Percentiles rank a stretch among this genome's conserved stretches.
Evolutionary conservation across 2,113 vertebrate genomes (phyloP).

Genomic region (Lepus timidus): DNA sequence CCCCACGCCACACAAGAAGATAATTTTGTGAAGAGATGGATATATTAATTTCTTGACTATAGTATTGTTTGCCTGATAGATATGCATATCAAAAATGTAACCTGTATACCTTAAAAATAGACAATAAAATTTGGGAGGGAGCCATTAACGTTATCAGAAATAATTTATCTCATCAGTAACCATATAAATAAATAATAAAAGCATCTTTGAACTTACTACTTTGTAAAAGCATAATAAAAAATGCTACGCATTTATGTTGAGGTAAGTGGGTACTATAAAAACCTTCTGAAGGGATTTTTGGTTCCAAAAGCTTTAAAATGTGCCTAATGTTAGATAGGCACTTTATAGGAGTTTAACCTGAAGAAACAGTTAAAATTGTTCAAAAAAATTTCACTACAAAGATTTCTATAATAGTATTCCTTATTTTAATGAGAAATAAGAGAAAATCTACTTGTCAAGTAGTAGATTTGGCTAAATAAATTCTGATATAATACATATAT

Average conservation of each 20-base stretch:
- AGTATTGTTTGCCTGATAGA: background rate
- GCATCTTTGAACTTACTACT: background rate
- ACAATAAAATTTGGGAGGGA: conserved; percentile 32
- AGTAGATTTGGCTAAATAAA: background rate
- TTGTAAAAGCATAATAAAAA: conserved; percentile 23
- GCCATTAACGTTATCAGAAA: background rate
- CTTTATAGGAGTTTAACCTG: background rate
- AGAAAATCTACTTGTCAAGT: background rate
- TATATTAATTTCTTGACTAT: background rate
- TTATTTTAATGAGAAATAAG: conserved; percentile 44
- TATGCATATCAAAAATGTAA: background rate
- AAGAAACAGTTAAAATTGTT: background rate
- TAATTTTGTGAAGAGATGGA: background rate
- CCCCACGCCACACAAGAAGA: background rate
- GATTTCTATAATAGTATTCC: background rate
- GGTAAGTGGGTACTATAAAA: background rate
- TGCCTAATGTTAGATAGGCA: background rate
- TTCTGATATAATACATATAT: background rate
- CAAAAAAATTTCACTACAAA: background rate
- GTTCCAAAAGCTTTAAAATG: conserved; percentile 15
- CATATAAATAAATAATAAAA: background rate
- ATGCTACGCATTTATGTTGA: background rate
- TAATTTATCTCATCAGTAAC: background rate
- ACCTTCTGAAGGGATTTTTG: background rate
- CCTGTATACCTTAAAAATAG: background rate